These are phyloP conservation scores for Drosophila elegans DNA, from an alignment of 1,140 invertebrate species.

Conservation along the genomic window DNA sequence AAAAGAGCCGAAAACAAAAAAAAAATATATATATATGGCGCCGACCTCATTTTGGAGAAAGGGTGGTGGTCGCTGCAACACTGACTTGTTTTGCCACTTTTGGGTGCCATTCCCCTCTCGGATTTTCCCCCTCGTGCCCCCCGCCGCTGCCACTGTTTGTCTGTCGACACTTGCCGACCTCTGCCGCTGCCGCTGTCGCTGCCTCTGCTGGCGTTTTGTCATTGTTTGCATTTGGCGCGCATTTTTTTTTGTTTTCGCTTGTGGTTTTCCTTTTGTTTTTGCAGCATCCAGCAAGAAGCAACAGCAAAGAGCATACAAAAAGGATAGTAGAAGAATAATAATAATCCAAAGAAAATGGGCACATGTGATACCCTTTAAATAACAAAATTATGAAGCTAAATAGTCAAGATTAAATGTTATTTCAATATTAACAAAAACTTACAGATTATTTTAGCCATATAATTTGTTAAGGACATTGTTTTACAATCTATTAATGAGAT, in stretches of 20 bases:
- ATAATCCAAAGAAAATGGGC: background rate
- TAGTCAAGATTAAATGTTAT: no score
- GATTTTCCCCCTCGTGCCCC: background rate
- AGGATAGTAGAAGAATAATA: background rate
- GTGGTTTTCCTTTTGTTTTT: constrained; percentile 39
- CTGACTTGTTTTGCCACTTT: constrained; percentile 76
- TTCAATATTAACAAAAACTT: no score
- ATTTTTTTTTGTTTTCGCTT: constrained; percentile 36
- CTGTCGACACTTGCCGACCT: constrained; percentile 74
- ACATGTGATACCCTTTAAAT: constrained; percentile 11
- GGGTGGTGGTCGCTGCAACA: constrained; percentile 9
- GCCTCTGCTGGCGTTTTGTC: constrained; percentile 71
- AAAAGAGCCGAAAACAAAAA: constrained; percentile 39
- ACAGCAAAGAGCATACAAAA: background rate
- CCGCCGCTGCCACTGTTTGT: constrained; percentile 31
- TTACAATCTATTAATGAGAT: no score
- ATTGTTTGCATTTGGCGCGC: constrained; percentile 81
- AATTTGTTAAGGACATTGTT: no score
- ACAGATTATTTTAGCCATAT: no score
- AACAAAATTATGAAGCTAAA: no score
- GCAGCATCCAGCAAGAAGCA: constrained; percentile 14
- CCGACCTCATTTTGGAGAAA: constrained; percentile 66
- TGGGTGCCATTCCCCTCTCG: constrained; percentile 13
- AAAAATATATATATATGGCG: constrained; percentile 66
- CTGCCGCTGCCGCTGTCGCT: constrained; percentile 53